Conservation (phyloP, 2,113 vertebrate species). For the Abramis brama region DNA sequence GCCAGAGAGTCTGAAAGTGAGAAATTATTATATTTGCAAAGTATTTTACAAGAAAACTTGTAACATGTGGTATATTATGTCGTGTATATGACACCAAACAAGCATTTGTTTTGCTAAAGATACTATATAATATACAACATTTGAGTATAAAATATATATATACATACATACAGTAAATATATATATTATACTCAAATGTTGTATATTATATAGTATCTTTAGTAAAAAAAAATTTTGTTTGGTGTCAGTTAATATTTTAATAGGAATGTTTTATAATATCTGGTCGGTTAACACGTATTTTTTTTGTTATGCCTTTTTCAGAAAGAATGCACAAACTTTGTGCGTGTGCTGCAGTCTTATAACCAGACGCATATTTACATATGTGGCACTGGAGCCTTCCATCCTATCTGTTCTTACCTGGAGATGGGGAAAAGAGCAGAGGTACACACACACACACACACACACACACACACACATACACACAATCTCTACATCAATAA, state of each 20-base stretch:
- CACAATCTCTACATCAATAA: neutral
- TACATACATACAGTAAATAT: too few relatives aligned
- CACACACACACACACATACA: neutral
- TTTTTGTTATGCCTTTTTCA: constrained; percentile 67
- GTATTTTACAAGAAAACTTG: neutral
- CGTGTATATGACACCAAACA: too few relatives aligned
- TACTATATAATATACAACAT: too few relatives aligned
- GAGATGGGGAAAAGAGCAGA: constrained; percentile 94
- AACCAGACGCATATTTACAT: constrained; percentile 96
- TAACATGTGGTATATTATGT: too few relatives aligned
- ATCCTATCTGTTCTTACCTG: constrained; percentile 94
- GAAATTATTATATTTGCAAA: neutral
- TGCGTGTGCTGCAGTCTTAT: constrained; percentile 91
- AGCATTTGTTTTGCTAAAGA: too few relatives aligned
- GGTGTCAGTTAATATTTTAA: neutral
- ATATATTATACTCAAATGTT: too few relatives aligned
- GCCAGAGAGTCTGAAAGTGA: neutral
- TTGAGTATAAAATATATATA: too few relatives aligned
- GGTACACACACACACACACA: constrained; percentile 73
- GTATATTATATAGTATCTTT: neutral
- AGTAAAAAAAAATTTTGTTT: neutral
- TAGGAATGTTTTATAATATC: neutral
- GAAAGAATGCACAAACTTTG: constrained; percentile 98
- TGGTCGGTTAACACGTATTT: neutral
- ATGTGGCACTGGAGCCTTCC: constrained; percentile 96